Evolutionary conservation across 2,797 vertebrate species (phyloP).

Genomic region (Linurgus olivaceus): DNA sequence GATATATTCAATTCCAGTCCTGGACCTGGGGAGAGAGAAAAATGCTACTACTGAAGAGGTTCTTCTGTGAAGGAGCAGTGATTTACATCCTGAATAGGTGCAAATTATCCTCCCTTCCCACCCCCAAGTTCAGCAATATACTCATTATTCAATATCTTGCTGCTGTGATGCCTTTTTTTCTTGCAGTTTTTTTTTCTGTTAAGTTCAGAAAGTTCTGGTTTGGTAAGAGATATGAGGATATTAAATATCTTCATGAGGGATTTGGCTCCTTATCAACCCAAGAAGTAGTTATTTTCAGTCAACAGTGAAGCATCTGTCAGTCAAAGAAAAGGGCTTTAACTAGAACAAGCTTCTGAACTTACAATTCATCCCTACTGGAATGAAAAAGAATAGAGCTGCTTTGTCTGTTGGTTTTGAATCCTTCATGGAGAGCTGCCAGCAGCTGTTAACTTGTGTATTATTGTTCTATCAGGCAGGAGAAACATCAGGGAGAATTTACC

Average conservation of each 20-base stretch:
- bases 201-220: not conserved
- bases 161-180: not conserved
- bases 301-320: not conserved
- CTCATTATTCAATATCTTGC: not conserved
- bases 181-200: not conserved
- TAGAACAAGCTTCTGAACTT: not conserved
- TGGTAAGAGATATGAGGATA: not conserved
- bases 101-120: not conserved
- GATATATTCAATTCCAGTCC: not conserved
- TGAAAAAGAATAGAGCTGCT: not conserved
- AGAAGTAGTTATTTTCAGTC: not conserved
- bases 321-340: not conserved
- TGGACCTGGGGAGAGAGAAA: not conserved
- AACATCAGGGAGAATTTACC: not conserved
- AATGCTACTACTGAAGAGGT: not conserved
- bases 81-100: not conserved
- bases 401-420: not conserved
- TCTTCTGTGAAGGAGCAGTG: not conserved
- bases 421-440: not conserved
- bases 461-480: not conserved
- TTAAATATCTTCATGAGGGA: not conserved
- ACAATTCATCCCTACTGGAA: not conserved
- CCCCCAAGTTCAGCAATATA: not conserved
- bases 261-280: not conserved
- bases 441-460: not conserved